Conservation (phyloP, 2,888 invertebrate genomes). For the Galeruca laticollis region DNA sequence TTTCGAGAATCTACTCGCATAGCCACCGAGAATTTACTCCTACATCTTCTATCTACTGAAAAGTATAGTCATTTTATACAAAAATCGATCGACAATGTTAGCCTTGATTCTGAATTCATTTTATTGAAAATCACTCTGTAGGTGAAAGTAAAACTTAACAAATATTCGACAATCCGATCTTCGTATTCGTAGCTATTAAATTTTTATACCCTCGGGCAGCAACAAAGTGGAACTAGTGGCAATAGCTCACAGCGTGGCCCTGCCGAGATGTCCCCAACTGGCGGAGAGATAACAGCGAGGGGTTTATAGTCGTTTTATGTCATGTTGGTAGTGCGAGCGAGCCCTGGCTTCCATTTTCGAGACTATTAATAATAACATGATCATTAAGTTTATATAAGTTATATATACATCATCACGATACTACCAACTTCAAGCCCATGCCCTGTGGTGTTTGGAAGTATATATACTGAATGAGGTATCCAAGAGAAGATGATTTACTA, state of each 20-base stretch:
- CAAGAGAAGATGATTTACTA: no score
- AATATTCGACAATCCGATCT: conserved; percentile 24
- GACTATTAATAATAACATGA: conserved; percentile 39
- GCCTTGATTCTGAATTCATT: neutral
- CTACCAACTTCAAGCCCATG: neutral
- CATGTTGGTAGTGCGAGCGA: conserved; percentile 25
- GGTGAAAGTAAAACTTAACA: conserved; percentile 8
- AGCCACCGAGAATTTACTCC: no score
- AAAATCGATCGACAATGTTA: neutral
- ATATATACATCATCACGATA: conserved; percentile 14
- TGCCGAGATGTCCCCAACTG: conserved; percentile 39
- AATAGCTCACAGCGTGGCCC: conserved; percentile 35
- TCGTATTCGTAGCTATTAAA: conserved; percentile 18
- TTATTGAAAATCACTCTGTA: neutral
- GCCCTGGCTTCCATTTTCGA: conserved; percentile 29
- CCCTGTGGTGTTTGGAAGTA: neutral
- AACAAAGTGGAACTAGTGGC: conserved; percentile 34
- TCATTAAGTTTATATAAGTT: conserved; percentile 36
- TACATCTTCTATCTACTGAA: no score
- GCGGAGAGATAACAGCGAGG: conserved; percentile 37
- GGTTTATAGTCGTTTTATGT: conserved; percentile 40
- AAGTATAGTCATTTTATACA: neutral
- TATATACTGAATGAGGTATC: no score
- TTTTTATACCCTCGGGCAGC: conserved; percentile 22
- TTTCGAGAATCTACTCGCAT: no score